phyloP scores from a whole-genome alignment of 2,113 vertebrate species.

The Seriola aureovittata region DNA sequence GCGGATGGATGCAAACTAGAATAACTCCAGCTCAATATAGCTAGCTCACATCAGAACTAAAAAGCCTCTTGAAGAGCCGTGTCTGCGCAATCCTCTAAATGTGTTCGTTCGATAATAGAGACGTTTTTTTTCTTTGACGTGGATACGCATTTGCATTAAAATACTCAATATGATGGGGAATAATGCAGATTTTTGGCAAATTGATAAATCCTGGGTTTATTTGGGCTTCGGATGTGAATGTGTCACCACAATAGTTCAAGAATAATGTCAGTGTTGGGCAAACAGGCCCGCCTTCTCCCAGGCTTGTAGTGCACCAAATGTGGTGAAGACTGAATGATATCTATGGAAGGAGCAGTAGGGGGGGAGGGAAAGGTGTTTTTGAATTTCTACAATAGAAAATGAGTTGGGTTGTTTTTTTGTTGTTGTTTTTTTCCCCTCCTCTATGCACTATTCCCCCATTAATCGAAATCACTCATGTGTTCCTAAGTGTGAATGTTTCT shows the following conservation, averaged over 20 bases:
- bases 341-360: not conserved
- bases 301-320: not conserved
- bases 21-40: not conserved
- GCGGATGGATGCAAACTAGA: slow-evolving; percentile 9
- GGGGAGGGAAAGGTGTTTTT: not conserved
- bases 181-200: not conserved
- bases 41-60: not conserved
- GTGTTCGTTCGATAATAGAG: not conserved
- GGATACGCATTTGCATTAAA: not conserved
- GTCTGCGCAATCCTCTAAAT: not conserved
- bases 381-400: not conserved
- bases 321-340: not conserved
- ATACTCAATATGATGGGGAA: not conserved
- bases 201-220: not conserved
- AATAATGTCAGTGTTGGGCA: no score
- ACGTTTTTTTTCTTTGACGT: not conserved
- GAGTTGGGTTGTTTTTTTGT: not conserved
- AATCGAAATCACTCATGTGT: not conserved
- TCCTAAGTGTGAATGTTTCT: not conserved
- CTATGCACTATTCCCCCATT: not conserved
- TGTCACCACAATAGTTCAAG: no score
- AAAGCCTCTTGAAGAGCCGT: not conserved
- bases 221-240: no score
- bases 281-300: no score
- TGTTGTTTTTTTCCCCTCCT: no score